Evolutionary conservation across 2,888 invertebrate species (phyloP).

Genomic region (Pollenia labialis): DNA sequence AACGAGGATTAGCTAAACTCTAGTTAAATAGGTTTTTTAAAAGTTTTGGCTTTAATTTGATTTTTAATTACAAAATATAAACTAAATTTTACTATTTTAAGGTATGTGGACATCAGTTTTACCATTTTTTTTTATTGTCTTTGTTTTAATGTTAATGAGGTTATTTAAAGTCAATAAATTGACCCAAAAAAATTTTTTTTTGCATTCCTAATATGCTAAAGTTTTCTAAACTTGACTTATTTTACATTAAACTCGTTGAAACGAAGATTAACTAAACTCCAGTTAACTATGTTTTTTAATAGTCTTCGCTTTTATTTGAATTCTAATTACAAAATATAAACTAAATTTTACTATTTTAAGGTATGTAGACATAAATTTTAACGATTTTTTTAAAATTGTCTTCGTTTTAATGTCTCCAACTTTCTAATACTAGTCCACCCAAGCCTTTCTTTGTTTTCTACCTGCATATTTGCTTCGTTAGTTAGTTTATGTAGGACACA

Average conservation of each 20-base stretch:
- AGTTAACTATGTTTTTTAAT: not conserved
- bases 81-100: no score
- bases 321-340: no score
- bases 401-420: not conserved
- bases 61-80: no score
- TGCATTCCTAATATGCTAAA: no score
- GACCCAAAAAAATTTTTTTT: no score
- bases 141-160: not conserved
- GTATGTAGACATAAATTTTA: not conserved
- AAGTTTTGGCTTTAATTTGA: no score
- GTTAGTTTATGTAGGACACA: not conserved
- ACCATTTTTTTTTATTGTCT: not conserved
- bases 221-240: no score
- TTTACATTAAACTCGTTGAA: no score
- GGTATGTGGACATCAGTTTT: not conserved
- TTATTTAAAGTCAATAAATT: no score
- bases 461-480: constrained; percentile 28
- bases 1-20: no score
- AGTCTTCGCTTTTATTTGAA: not conserved
- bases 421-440: not conserved
- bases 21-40: no score
- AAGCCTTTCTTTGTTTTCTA: not conserved
- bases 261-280: constrained; percentile 7
- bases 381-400: not conserved
- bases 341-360: no score